Conservation (phyloP, 2,797 vertebrate species). For the Megalops cyprinoides region DNA sequence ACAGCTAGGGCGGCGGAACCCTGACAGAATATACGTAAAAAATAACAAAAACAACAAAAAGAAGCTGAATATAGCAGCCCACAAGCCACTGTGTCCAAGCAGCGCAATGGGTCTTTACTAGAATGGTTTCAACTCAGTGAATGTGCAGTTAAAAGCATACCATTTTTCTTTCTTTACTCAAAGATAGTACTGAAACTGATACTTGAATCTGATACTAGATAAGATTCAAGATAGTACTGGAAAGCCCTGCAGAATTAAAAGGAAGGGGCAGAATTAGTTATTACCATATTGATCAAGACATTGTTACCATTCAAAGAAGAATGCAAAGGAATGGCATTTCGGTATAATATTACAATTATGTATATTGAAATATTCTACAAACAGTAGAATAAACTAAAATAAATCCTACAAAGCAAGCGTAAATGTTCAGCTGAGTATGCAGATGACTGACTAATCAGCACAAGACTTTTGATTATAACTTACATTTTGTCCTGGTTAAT, state of each 20-base stretch:
- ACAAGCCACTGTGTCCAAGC: constrained; percentile 6
- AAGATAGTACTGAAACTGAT: no score
- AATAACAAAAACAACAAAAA: neutral
- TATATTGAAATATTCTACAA: neutral
- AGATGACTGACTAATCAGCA: no score
- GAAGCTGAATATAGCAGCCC: neutral
- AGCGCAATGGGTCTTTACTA: neutral
- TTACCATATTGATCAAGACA: no score
- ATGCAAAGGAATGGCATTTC: neutral
- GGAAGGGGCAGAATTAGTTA: no score
- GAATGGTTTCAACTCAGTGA: neutral
- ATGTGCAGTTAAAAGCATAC: no score
- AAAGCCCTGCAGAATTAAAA: no score
- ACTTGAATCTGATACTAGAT: no score
- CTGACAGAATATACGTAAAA: no score
- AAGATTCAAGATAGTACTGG: no score
- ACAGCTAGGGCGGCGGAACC: no score
- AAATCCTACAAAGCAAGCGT: neutral
- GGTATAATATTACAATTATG: neutral
- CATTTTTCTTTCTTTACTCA: no score
- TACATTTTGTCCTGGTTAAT: neutral
- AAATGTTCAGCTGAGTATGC: no score
- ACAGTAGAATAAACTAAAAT: neutral
- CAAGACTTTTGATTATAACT: neutral
- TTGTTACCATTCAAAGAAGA: neutral